phyloP scores from a whole-genome alignment of 1,140 invertebrate species.

The Oscheius sp. region DNA sequence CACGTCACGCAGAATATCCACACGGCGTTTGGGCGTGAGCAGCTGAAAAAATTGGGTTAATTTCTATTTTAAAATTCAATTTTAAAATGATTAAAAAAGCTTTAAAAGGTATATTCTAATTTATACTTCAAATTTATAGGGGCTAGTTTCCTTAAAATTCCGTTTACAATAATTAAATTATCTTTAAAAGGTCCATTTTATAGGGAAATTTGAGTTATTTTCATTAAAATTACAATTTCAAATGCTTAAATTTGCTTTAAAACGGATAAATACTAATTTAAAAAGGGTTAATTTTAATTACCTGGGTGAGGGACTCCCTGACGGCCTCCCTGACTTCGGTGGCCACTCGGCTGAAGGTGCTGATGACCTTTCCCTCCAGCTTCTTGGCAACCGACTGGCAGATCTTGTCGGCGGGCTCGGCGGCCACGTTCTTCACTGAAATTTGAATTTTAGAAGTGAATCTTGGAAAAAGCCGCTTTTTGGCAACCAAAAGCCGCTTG shows the following conservation, averaged over 20 bases:
- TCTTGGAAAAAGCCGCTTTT: constrained; percentile 11
- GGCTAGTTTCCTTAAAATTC: too few relatives aligned
- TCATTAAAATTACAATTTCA: too few relatives aligned
- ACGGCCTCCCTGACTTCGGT: constrained; percentile 87
- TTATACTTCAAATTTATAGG: too few relatives aligned
- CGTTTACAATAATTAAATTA: too few relatives aligned
- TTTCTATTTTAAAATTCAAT: too few relatives aligned
- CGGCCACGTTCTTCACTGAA: constrained; percentile 87
- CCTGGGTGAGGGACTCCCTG: constrained; percentile 52
- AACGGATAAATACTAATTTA: too few relatives aligned
- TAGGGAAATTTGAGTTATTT: neutral
- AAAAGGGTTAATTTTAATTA: constrained; percentile 53
- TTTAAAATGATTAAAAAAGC: constrained; percentile 23
- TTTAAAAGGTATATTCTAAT: too few relatives aligned
- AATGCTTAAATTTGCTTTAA: too few relatives aligned
- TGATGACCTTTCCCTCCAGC: constrained; percentile 81
- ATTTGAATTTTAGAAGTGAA: constrained; percentile 16
- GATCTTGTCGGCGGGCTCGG: constrained; percentile 87
- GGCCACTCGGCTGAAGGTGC: constrained; percentile 65
- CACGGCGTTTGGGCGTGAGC: constrained; percentile 84
- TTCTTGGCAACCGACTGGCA: constrained; percentile 90
- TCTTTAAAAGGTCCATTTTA: neutral
- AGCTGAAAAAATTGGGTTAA: constrained; percentile 71
- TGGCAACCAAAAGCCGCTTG: too few relatives aligned
- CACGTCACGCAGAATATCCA: constrained; percentile 94